Evolutionary conservation across 2,888 invertebrate genomes (phyloP).

Genomic region (Melipona beecheii): DNA sequence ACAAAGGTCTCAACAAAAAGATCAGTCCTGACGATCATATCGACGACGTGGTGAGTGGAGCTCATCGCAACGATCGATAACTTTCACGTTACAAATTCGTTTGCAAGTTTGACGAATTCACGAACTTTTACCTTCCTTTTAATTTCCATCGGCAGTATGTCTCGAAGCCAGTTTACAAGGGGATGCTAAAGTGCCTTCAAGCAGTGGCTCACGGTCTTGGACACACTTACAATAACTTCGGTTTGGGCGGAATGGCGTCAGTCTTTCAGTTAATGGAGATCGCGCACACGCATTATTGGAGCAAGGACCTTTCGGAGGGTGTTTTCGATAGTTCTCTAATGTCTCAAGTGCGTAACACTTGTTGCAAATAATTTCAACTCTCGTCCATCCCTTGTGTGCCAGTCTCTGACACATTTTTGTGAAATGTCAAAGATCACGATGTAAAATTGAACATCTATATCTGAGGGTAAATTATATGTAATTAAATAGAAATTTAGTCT

Average conservation of each 20-base stretch:
- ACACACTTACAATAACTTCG: slow-evolving; percentile 95
- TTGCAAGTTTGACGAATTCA: not conserved
- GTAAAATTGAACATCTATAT: too few species aligned
- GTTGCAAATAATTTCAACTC: not conserved
- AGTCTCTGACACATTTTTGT: too few species aligned
- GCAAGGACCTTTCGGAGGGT: slow-evolving; percentile 90
- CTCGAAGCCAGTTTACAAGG: slow-evolving; percentile 96
- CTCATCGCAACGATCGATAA: not conserved
- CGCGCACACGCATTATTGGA: slow-evolving; percentile 99
- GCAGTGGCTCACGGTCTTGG: slow-evolving; percentile 96
- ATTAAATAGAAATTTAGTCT: too few species aligned
- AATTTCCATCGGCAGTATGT: slow-evolving; percentile 88
- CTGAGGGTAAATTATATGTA: too few species aligned
- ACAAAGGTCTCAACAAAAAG: slow-evolving; percentile 96
- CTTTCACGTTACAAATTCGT: not conserved
- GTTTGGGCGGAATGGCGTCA: slow-evolving; percentile 98
- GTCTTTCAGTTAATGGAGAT: slow-evolving; percentile 99
- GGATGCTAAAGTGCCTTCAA: slow-evolving; percentile 96
- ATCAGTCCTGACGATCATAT: slow-evolving; percentile 98
- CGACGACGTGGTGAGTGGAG: slow-evolving; percentile 95
- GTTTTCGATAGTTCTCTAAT: slow-evolving; percentile 84
- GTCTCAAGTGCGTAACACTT: slow-evolving; percentile 82
- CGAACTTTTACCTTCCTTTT: not conserved
- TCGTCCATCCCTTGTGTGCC: too few species aligned
- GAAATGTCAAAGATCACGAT: too few species aligned